Conservation (phyloP, 2,888 invertebrate species). For the Drosophila histrio region DNA sequence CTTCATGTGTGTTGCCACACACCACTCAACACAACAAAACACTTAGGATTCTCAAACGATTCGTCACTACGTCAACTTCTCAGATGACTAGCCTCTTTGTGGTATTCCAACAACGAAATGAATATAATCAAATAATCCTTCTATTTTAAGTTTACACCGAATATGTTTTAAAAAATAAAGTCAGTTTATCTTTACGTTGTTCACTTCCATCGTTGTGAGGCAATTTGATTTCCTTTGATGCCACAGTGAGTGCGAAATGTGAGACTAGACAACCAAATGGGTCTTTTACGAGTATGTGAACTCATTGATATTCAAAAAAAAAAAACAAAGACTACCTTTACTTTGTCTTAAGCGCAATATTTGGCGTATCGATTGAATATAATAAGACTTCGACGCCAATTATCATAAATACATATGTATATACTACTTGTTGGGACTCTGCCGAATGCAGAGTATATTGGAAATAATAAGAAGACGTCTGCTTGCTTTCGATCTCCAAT, state of each 20-base stretch:
- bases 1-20: background rate
- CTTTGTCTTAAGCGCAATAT: background rate
- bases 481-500: too few relatives aligned
- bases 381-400: background rate
- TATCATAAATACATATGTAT: too few relatives aligned
- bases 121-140: conserved; percentile 23
- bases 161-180: background rate
- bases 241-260: background rate
- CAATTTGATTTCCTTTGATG: conserved; percentile 31
- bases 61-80: conserved; percentile 15
- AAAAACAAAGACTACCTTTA: background rate
- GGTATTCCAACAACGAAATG: background rate
- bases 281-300: background rate
- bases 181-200: background rate
- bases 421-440: too few relatives aligned
- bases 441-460: too few relatives aligned
- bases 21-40: background rate
- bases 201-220: background rate
- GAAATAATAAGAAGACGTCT: too few relatives aligned
- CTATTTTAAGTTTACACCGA: conserved; percentile 19
- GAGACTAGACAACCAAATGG: background rate
- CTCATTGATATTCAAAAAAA: conserved; percentile 4
- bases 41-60: background rate
- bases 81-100: background rate
- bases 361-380: background rate